phyloP scores from a whole-genome alignment of 92 coral and sea anemone species.

The Porites cylindrica region DNA sequence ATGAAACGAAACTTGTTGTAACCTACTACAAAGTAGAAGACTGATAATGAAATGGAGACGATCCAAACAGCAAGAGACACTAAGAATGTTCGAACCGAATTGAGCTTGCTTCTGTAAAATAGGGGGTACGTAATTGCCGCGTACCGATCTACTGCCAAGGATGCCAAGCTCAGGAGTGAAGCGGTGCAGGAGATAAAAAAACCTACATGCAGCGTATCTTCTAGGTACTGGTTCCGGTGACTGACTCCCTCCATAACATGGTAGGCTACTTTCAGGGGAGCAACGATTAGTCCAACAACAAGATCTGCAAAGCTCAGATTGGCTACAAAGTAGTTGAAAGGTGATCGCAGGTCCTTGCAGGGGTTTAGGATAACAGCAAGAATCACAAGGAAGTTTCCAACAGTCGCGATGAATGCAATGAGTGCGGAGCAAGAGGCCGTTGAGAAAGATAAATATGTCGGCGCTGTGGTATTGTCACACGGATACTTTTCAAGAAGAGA shows the following conservation, averaged over 20 bases:
- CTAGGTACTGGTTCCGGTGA: background rate
- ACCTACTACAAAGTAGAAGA: constrained; percentile 69
- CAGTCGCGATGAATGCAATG: constrained; percentile 59
- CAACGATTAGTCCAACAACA: constrained; percentile 74
- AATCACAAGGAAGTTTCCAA: constrained; percentile 81
- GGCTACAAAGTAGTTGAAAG: constrained; percentile 81
- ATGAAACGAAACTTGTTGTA: constrained; percentile 77
- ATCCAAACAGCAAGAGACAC: constrained; percentile 65
- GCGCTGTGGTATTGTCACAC: constrained; percentile 66
- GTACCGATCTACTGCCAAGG: constrained; percentile 76
- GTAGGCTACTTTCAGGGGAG: constrained; percentile 63
- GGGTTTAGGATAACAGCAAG: constrained; percentile 82
- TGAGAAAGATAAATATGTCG: constrained; percentile 66
- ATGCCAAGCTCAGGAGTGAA: constrained; percentile 26
- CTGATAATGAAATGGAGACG: constrained; percentile 54
- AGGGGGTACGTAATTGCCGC: constrained; percentile 75
- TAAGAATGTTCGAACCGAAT: constrained; percentile 52
- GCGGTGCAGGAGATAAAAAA: constrained; percentile 57
- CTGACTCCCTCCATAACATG: constrained; percentile 77
- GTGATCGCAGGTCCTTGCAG: constrained; percentile 74
- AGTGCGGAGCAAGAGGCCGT: constrained; percentile 68
- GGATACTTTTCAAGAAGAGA: constrained; percentile 60
- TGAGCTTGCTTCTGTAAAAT: constrained; percentile 58
- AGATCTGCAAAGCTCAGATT: constrained; percentile 88
- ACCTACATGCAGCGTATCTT: constrained; percentile 38